A percentile compares a stretch with the other conserved stretches of the same genome.
Evolutionary conservation across 2,888 invertebrate genomes (phyloP).

Genomic region (Dicranocentrus wangi): DNA sequence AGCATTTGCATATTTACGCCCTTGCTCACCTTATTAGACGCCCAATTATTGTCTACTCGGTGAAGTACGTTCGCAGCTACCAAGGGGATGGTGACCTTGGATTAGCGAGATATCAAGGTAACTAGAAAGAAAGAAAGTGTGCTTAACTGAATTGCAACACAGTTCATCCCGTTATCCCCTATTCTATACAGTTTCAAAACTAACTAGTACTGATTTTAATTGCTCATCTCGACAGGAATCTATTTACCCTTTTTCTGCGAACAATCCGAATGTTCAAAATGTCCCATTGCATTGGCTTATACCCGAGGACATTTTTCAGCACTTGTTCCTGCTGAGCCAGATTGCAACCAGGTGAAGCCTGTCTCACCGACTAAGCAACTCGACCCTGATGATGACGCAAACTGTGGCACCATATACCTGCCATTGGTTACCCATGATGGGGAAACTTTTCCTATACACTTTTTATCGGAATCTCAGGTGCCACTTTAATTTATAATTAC

Average conservation of each 20-base stretch:
- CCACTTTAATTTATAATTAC: conserved; percentile 63
- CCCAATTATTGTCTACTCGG: conserved; percentile 96
- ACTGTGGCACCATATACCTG: conserved; percentile 79
- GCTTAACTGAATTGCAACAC: background rate
- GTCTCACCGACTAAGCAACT: conserved; percentile 75
- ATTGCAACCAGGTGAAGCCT: conserved; percentile 75
- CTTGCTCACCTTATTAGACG: conserved; percentile 94
- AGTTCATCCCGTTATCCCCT: background rate
- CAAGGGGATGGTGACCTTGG: conserved; percentile 97
- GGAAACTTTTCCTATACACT: conserved; percentile 93
- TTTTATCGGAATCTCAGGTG: conserved; percentile 90
- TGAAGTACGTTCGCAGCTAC: conserved; percentile 95
- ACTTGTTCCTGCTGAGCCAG: conserved; percentile 91
- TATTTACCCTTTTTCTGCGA: conserved; percentile 98
- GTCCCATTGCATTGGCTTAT: conserved; percentile 94
- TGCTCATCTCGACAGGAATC: conserved; percentile 79
- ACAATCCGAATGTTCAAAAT: conserved; percentile 90
- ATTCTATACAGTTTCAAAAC: background rate
- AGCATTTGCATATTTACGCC: conserved; percentile 95
- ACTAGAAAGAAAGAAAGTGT: too few relatives aligned
- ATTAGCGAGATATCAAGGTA: conserved; percentile 94
- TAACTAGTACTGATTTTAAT: background rate
- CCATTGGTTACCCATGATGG: conserved; percentile 94
- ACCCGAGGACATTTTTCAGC: conserved; percentile 98
- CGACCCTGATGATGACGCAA: too few relatives aligned